Percentiles rank a stretch among this genome's conserved stretches.
Evolutionary conservation across 2,113 vertebrate species (phyloP).

Genomic region (Phocoena sinus): DNA sequence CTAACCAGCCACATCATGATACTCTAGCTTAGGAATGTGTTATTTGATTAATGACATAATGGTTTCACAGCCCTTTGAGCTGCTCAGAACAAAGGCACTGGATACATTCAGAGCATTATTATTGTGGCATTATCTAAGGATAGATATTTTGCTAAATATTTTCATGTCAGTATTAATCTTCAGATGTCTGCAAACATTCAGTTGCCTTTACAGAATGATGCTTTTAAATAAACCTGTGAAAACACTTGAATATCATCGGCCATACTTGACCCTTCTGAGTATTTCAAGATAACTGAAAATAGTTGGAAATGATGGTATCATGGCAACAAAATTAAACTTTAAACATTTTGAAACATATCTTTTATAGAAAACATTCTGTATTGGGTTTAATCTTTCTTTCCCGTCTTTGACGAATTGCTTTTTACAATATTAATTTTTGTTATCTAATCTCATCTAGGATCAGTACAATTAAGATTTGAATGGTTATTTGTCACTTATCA

Average conservation of each 20-base stretch:
- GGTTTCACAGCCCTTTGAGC: slow-evolving; percentile 37
- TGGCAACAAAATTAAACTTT: slow-evolving; percentile 46
- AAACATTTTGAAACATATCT: background rate
- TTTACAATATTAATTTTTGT: slow-evolving; percentile 22
- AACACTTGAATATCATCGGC: slow-evolving; percentile 1
- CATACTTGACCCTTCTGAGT: background rate
- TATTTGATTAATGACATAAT: slow-evolving; percentile 61
- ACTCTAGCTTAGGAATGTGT: slow-evolving; percentile 45
- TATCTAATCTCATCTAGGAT: background rate
- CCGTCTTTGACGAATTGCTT: background rate
- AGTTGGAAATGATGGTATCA: slow-evolving; percentile 42
- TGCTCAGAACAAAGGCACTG: slow-evolving; percentile 53
- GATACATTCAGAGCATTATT: slow-evolving; percentile 54
- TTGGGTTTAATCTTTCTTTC: background rate
- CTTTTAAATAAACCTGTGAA: slow-evolving; percentile 43
- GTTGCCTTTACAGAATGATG: slow-evolving; percentile 44
- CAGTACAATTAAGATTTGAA: background rate
- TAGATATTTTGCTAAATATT: slow-evolving; percentile 53
- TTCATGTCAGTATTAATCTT: slow-evolving; percentile 45
- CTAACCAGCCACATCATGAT: slow-evolving; percentile 40
- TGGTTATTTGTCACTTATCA: background rate
- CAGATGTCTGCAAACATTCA: slow-evolving; percentile 43
- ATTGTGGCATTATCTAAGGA: slow-evolving; percentile 40
- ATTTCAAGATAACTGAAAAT: slow-evolving; percentile 42
- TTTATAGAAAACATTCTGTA: slow-evolving; percentile 10